phyloP scores from a whole-genome alignment of 2,113 vertebrate species.

The Ardeotis arabs region DNA sequence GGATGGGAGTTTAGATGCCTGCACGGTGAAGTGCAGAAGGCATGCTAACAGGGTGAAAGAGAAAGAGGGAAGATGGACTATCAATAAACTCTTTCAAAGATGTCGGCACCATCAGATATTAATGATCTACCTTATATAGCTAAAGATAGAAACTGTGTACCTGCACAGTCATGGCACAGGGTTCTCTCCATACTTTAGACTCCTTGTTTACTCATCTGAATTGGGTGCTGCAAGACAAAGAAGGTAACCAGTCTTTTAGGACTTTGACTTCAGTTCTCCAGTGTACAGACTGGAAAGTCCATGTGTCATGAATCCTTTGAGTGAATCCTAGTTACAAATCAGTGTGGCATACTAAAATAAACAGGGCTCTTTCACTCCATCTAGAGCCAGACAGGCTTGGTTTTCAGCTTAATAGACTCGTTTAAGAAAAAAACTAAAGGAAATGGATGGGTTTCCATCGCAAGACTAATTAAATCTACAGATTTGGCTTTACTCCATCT shows the following conservation, averaged over 20 bases:
- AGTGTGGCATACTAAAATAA: not conserved
- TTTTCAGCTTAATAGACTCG: not conserved
- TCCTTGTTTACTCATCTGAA: not conserved
- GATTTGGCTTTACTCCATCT: constrained; percentile 71
- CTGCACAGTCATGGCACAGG: not conserved
- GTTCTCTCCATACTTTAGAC: not conserved
- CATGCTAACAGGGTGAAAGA: not conserved
- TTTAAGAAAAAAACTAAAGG: not conserved
- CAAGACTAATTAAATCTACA: not conserved
- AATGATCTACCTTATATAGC: not conserved
- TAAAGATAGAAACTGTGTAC: not conserved
- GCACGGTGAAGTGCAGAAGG: fast-evolving
- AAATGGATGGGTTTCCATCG: not conserved
- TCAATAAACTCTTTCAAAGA: not conserved
- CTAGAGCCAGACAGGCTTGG: not conserved
- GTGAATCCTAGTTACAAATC: not conserved
- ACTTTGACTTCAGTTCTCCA: not conserved
- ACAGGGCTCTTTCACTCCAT: not conserved
- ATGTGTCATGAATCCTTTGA: not conserved
- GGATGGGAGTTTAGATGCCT: not conserved
- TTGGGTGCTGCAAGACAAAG: not conserved
- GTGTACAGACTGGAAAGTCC: not conserved
- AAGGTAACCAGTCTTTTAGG: not conserved
- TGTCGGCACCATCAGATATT: not conserved
- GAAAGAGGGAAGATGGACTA: not conserved